Conservation (phyloP, 2,888 invertebrate species). For the Neocrepidodera transversa region DNA sequence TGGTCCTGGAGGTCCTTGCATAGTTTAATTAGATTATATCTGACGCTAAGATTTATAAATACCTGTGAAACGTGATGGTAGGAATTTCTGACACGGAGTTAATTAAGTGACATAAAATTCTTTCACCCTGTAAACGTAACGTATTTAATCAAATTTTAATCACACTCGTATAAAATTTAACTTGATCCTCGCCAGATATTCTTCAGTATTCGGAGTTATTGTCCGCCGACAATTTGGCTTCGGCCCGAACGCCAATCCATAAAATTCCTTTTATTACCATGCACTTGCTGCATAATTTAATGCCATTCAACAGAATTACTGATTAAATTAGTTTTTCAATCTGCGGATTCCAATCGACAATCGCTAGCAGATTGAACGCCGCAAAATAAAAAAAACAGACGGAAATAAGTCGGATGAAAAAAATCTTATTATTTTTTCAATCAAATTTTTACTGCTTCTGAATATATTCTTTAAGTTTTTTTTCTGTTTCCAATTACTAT, state of each 20-base stretch:
- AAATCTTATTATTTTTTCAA: background rate
- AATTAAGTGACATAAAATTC: too few relatives aligned
- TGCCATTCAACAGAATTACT: constrained; percentile 14
- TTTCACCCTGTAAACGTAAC: background rate
- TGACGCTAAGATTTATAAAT: constrained; percentile 20
- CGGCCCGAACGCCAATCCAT: constrained; percentile 15
- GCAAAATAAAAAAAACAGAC: background rate
- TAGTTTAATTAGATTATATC: constrained; percentile 29
- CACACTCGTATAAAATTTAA: constrained; percentile 4
- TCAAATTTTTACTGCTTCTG: background rate
- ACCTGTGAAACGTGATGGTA: background rate
- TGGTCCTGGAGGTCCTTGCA: constrained; percentile 20
- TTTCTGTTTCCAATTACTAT: too few relatives aligned
- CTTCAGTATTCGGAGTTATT: constrained; percentile 4
- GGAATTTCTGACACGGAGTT: constrained; percentile 1
- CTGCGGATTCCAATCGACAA: constrained; percentile 9
- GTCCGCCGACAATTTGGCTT: constrained; percentile 18
- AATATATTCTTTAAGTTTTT: too few relatives aligned
- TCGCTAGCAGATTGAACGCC: constrained; percentile 10
- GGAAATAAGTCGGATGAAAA: background rate
- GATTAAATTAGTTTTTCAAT: constrained; percentile 24
- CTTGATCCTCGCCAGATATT: background rate
- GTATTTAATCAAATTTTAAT: background rate
- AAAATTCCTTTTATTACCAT: constrained; percentile 23
- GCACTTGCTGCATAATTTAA: constrained; percentile 24